Evolutionary conservation across 2,797 vertebrate genomes (phyloP), one percentile per base, ranked within the genome.

Genomic region (Aulostomus chinensis): DNA sequence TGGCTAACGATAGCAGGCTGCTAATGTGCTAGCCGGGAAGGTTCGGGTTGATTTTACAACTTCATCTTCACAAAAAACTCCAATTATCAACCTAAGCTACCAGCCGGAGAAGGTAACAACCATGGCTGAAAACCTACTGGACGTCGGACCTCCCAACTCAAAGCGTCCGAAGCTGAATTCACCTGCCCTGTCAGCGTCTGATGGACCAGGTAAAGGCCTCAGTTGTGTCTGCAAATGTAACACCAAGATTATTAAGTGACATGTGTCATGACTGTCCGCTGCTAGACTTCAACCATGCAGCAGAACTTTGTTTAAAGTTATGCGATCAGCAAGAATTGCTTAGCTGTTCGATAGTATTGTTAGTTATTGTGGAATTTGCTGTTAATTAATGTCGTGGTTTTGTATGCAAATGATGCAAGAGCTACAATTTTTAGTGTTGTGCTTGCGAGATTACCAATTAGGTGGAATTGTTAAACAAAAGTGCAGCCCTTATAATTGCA

Each of bases 81-180:
- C 1, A 40, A n/a, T 47, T 61, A 43, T 33, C 70, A 26, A 39
- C 70, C 18, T n/a, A 14, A 69, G 38, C 24, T 29, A 57, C 26
- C 41, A 15, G 13, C 28, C 28, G 34, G 47, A 51, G 50, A 42
- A 56, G 54, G 52, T 9, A 38, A 42, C 68, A 61, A 73, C 71
- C 70, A 98, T 97, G 96, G 93, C 96, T 86, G 96, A 98, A 81
- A 98, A 98, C 91, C 90, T 97, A 87, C 92, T 97, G 79, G 95
- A 98, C 68, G 90, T 93, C 78, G 96, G 96, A 92, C 95, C 96
- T 86, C 94, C 96, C 76, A 96, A 90, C 90, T 92, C 95, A 11
- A 98, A 98, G 88, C 92, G 96, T 86, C 91, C 93, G 84, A 98
- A 97, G 87, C 92, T 98, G 86, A 95, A 92, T 90, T 96, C 96